Evolutionary conservation across 2,888 invertebrate species (phyloP).

Genomic region (Athetis lepigone): DNA sequence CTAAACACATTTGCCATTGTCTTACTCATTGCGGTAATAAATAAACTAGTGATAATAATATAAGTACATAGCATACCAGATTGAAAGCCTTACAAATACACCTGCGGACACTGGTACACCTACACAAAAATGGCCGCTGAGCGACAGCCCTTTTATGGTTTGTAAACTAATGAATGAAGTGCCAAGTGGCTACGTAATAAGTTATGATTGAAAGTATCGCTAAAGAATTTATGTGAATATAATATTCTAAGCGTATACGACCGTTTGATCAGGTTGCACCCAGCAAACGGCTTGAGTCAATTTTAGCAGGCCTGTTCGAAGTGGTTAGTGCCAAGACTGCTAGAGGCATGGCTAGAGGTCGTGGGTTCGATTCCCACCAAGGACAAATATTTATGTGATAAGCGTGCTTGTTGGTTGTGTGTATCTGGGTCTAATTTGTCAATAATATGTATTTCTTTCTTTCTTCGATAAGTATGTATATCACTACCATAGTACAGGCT

Average conservation of each 20-base stretch:
- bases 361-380: too few relatives aligned
- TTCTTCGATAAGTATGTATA: too few relatives aligned
- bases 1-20: background rate
- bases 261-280: background rate
- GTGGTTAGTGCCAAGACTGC: too few relatives aligned
- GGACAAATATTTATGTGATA: too few relatives aligned
- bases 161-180: conserved; percentile 12
- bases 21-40: background rate
- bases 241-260: background rate
- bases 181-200: background rate
- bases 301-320: too few relatives aligned
- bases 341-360: too few relatives aligned
- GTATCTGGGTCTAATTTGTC: too few relatives aligned
- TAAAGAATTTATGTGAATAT: background rate
- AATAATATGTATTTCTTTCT: too few relatives aligned
- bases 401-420: too few relatives aligned
- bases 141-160: conserved; percentile 11
- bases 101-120: conserved; percentile 6
- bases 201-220: background rate
- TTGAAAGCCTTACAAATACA: conserved; percentile 17
- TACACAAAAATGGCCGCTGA: conserved; percentile 19
- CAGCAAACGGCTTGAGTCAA: background rate
- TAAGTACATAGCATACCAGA: background rate
- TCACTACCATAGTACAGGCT: too few relatives aligned
- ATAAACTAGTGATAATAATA: background rate